These are phyloP conservation scores for Panthera leo DNA, from an alignment of 2,113 vertebrate species.

Conservation along the genomic window DNA sequence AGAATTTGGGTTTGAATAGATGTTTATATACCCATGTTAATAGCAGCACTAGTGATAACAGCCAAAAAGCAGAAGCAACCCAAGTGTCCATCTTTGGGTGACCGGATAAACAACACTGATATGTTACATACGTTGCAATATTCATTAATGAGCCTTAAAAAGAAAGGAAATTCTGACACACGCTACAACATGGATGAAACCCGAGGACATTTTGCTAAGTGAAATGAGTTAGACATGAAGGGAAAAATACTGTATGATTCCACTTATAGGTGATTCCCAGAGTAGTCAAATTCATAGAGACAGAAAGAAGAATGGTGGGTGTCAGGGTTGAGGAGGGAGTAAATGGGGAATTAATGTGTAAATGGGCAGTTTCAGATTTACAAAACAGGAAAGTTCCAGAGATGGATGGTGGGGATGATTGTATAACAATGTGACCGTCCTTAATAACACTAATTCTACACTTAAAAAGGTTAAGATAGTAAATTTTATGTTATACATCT, in stretches of 20 bases:
- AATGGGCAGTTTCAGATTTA: background rate
- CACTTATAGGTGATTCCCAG: background rate
- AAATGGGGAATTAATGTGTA: background rate
- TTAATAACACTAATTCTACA: background rate
- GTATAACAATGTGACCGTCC: background rate
- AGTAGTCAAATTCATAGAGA: background rate
- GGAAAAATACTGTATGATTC: background rate
- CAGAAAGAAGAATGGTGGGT: background rate
- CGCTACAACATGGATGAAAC: background rate
- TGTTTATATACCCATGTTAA: background rate
- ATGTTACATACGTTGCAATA: background rate
- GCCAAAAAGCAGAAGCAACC: background rate
- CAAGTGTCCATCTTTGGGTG: background rate
- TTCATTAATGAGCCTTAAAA: background rate
- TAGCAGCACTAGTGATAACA: background rate
- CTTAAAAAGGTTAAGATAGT: background rate
- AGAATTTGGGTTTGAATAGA: background rate
- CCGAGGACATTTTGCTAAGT: background rate
- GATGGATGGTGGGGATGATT: background rate
- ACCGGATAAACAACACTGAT: background rate
- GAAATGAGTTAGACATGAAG: background rate
- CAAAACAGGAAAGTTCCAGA: background rate
- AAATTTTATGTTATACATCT: background rate
- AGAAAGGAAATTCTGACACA: background rate
- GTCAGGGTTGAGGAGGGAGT: background rate